Evolutionary conservation across 2,888 invertebrate species (phyloP), one percentile per base, ranked within the genome.

Genomic region (Nebria salina): DNA sequence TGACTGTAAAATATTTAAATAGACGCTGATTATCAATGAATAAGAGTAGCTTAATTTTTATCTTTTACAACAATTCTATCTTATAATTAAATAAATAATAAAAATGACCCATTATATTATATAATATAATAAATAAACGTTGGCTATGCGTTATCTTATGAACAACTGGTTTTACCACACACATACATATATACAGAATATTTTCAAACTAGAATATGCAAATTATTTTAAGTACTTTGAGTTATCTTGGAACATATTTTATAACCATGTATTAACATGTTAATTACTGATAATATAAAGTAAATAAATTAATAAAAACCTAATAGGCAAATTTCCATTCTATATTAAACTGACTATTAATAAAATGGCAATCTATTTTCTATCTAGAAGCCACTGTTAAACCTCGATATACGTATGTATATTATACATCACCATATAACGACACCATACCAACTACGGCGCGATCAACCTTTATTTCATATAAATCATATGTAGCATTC

Each of bases 171-270:
- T 70, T 70, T 26, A 25, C 70, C 25, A 13, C 54, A 70, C 26
- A 70, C 26, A 70, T 1, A 20, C 20, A 43, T 43, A 68, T 9
- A 20, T 68, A 70, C 11, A 11, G 70, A 20, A 70, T 34, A 70
- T 70, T 70, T 70, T 70, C 70, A 11, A 70, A 70, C 25, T 26
- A 26, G 70, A 26, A 70, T 70, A 70, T 70, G 70, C 34, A 70
- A 70, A 70, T 70, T 70, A 70, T 34, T 70, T 34, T 26, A 70
- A 70, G 70, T 70, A 70, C 70, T 70, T 25, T 34, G 70, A 70
- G 70, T 70, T 70, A 70, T 70, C 70, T 70, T 20, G 13, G 34
- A 70, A 20, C 70, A 34, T 70, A 70, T 26, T 70, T 26, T 70
- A 70, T 34, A 70, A 70, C 70, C 70, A 26, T 70, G 25, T 26